Base-by-base conservation (phyloP, 2,113 vertebrate genomes). In the Zapus hudsonius region DNA sequence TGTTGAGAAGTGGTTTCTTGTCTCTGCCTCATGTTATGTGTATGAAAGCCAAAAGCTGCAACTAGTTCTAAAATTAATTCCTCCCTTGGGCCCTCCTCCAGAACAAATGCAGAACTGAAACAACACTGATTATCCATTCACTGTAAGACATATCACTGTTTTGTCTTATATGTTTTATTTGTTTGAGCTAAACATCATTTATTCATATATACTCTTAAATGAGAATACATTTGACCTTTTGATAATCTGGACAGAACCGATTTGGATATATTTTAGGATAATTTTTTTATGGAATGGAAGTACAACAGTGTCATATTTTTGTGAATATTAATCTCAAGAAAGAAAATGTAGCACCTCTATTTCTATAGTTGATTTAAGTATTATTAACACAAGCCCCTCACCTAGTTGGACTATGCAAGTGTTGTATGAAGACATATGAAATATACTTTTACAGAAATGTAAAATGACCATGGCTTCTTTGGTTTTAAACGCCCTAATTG, bases 191-290 rank as follows among this genome's bases (percentile, higher is more conserved):
- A 92, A 67, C 66, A 22, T 6, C 40, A 79, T n/a, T 85, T 87
- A 61, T 63, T 81, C 84, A 52, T 81, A 81, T 79, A 80, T 70
- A 67, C 12, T 94, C 20, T 44, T 76, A 67, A 66, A 12, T 73
- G 33, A 79, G 10, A 88, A 93, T 3, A 42, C 33, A 82, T 31
- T 87, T 88, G 52, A 16, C 29, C 63, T 88, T 90, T 90, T 61
- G 59, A 64, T 64, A 74, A 33, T 87, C 31, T 75, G 3, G 23
- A 29, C 52, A 88, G 64, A 87, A 74, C 42, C 15, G 70, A 57
- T 87, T 79, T 95, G 89, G 8, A 66, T 44, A n/a, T 90, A 69
- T 82, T 87, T 85, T 8, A 92, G 52, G 40, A n/a, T 66, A 92
- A 67, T 66, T 91, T 87, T 91, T 95, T 67, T 38, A 40, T 36